A percentile compares a stretch with the other conserved stretches of the same genome.
Evolutionary conservation across 2,888 invertebrate genomes (phyloP).

Genomic region (Meiosimyza decipiens): DNA sequence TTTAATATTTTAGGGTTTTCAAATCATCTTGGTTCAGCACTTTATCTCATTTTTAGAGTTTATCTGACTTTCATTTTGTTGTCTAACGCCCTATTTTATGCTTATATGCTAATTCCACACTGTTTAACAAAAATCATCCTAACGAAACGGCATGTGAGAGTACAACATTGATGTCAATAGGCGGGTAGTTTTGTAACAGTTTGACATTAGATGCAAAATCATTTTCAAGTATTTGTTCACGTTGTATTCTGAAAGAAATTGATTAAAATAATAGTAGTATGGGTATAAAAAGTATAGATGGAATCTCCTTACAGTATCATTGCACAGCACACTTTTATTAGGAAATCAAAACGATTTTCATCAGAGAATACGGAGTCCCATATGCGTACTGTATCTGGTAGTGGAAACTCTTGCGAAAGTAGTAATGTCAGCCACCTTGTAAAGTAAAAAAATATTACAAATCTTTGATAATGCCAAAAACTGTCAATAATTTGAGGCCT

Average conservation of each 20-base stretch:
- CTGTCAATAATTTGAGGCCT: too few relatives aligned
- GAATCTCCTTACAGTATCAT: conserved; percentile 95
- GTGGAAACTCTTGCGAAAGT: conserved; percentile 95
- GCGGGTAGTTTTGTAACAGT: conserved; percentile 91
- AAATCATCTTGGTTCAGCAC: too few relatives aligned
- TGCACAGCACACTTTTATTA: conserved; percentile 93
- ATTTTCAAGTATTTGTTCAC: conserved; percentile 83
- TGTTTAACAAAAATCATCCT: conserved; percentile 44
- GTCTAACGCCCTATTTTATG: not conserved
- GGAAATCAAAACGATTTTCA: conserved; percentile 86
- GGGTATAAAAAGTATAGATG: not conserved
- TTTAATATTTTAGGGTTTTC: too few relatives aligned
- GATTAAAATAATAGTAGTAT: conserved; percentile 36
- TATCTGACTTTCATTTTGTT: too few relatives aligned
- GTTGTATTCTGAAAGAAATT: conserved; percentile 74
- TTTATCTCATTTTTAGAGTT: too few relatives aligned
- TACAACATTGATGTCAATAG: conserved; percentile 87
- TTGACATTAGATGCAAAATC: conserved; percentile 97
- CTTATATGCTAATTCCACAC: not conserved
- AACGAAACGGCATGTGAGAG: conserved; percentile 77
- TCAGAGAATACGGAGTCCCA: conserved; percentile 98
- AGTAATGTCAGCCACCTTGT: conserved; percentile 93
- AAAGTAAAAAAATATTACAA: conserved; percentile 16
- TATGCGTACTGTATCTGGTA: conserved; percentile 96
- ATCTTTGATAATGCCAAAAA: not conserved